phyloP scores from a whole-genome alignment of 2,888 invertebrate species.

The Parnassius apollo region DNA sequence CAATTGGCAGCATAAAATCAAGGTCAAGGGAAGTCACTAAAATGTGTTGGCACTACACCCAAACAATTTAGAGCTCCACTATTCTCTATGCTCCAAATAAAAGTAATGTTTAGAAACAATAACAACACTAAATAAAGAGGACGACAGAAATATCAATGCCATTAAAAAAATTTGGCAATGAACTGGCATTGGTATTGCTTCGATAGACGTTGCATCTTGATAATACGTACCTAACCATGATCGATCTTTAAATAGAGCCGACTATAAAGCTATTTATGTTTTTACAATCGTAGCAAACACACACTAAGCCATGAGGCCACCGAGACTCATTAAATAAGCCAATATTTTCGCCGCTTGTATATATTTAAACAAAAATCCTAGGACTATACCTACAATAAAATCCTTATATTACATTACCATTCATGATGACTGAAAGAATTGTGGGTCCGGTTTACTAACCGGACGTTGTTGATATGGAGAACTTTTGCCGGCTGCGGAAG shows the following conservation, averaged over 20 bases:
- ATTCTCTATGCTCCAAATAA: constrained; percentile 24
- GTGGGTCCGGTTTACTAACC: too few relatives aligned
- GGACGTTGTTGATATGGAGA: too few relatives aligned
- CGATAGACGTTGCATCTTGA: constrained; percentile 1
- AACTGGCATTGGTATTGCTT: constrained; percentile 10
- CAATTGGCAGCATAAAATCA: constrained; percentile 19
- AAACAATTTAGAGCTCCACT: constrained; percentile 18
- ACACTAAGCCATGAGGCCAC: too few relatives aligned
- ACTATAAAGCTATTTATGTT: too few relatives aligned
- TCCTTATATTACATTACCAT: too few relatives aligned
- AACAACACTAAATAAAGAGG: constrained; percentile 5
- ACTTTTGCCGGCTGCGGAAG: too few relatives aligned
- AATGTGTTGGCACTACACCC: constrained; percentile 29
- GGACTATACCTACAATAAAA: too few relatives aligned
- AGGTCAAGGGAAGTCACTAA: constrained; percentile 30
- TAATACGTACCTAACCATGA: constrained; percentile 6
- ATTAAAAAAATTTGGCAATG: constrained; percentile 28
- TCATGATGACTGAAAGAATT: too few relatives aligned
- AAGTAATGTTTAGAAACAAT: constrained; percentile 32
- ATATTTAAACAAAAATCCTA: too few relatives aligned
- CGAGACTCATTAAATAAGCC: too few relatives aligned
- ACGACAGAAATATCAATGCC: constrained; percentile 19
- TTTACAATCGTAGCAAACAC: too few relatives aligned
- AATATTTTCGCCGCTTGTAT: too few relatives aligned
- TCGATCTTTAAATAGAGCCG: constrained; percentile 1